phyloP scores from a whole-genome alignment of 2,113 vertebrate genomes.

The Halichoeres trimaculatus region DNA sequence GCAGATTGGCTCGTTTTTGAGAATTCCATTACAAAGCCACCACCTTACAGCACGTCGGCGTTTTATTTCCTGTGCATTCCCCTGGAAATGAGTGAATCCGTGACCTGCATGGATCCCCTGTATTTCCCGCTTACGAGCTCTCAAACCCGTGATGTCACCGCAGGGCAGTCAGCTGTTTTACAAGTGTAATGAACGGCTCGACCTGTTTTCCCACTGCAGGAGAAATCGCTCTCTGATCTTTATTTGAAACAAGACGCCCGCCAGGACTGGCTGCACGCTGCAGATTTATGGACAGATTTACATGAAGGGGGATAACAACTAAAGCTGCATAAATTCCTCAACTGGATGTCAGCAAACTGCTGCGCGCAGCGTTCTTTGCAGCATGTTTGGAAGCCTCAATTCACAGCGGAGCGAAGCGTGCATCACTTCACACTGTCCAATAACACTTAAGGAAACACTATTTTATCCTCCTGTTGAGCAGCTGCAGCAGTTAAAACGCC shows the following conservation, averaged over 20 bases:
- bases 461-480: background rate
- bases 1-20: constrained; percentile 50
- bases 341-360: constrained; percentile 57
- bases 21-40: constrained; percentile 46
- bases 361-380: constrained; percentile 38
- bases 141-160: constrained; percentile 45
- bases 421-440: constrained; percentile 9
- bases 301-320: constrained; percentile 60
- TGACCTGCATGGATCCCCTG: constrained; percentile 53
- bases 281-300: constrained; percentile 70
- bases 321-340: constrained; percentile 61
- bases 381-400: constrained; percentile 35
- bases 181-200: constrained; percentile 37
- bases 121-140: constrained; percentile 43
- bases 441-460: background rate
- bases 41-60: constrained; percentile 32
- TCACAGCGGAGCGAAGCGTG: constrained; percentile 9
- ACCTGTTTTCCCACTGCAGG: constrained; percentile 2
- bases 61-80: constrained; percentile 51
- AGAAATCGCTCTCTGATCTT: constrained; percentile 49
- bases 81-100: constrained; percentile 44
- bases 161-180: constrained; percentile 41
- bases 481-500: constrained; percentile 4
- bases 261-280: constrained; percentile 44
- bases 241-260: constrained; percentile 54